A percentile compares a stretch with the other conserved stretches of the same genome.
These are phyloP conservation scores for Philhelius pedissequus DNA, from an alignment of 2,888 invertebrate genomes.

Conservation along the genomic window DNA sequence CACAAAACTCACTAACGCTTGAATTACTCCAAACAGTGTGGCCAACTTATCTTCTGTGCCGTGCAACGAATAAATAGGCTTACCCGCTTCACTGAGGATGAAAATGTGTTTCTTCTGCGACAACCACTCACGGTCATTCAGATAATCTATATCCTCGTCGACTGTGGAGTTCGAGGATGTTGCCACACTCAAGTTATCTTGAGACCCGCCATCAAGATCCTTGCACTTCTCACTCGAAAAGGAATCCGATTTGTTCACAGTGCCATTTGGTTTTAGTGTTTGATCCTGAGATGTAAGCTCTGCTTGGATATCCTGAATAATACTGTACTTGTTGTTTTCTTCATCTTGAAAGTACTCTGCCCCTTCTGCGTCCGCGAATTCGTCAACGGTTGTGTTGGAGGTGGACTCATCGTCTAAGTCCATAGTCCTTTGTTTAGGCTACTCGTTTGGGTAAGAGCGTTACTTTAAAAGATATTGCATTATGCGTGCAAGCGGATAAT, in stretches of 20 bases:
- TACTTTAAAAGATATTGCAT: conserved; percentile 25
- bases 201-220: conserved; percentile 73
- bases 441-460: background rate
- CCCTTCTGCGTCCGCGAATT: conserved; percentile 75
- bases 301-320: conserved; percentile 75
- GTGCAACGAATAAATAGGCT: conserved; percentile 96
- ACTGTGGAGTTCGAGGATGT: conserved; percentile 65
- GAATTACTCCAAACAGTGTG: conserved; percentile 96
- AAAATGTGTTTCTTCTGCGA: conserved; percentile 94
- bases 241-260: conserved; percentile 69
- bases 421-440: background rate
- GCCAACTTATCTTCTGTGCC: conserved; percentile 96
- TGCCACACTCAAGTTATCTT: conserved; percentile 73
- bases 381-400: conserved; percentile 59
- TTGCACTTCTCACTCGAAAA: conserved; percentile 71
- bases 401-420: conserved; percentile 47
- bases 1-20: conserved; percentile 94
- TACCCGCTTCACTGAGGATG: conserved; percentile 96
- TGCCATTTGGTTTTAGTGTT: conserved; percentile 58
- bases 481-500: background rate
- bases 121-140: conserved; percentile 87
- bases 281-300: conserved; percentile 70
- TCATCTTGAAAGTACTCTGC: conserved; percentile 71
- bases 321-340: conserved; percentile 73
- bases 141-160: conserved; percentile 82